Base-by-base conservation (phyloP, 2,888 invertebrate genomes). In the Dryobotodes eremita region DNA sequence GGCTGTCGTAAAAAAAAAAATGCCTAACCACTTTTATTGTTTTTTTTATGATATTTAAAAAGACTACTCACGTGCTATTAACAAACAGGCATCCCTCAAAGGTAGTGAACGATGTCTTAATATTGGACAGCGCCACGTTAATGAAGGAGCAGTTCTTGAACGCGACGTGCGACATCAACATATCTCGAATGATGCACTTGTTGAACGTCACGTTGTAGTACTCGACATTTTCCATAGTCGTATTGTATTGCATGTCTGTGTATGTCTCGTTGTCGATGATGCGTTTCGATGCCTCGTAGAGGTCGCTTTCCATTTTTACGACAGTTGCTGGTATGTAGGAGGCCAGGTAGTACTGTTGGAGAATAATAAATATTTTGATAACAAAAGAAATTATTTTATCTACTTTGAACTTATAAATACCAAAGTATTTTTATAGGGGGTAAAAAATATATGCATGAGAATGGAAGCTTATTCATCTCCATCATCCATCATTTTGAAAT, bases 101-200 rank as follows among this genome's bases (percentile, higher is more conserved):
- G 83, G 96, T 97, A 0, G 98, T 98, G 77, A 97, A 97, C 69
- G 98, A 98, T 23, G 98, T 98, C 92, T 98, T 98, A 65, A 98
- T 97, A 88, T 98, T 98, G 53, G 97, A 97, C 91, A 98, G 98
- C 86, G 98, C 97, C 7, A 97, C 97, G 65, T 97, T 97, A n/a
- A 96, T 95, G 91, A 98, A 98, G 11, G 97, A 97, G 91, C 98
- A 98, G 90, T 98, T 98, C 86, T 96, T 94, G 93, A 98, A 98
- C 79, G 97, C 95, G 36, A 98, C 98, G 89, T 98, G 98, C 81
- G 97, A 98, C 92, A 98, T 96, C 87, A 98, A 95, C 93, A 98
- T 96, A 88, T 98, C 97, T 36, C 97, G 96, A 92, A 98, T 98
- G 36, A 97, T 97, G 90, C 98, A 98, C 83, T 98, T 97, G 53